Evolutionary conservation across 1,140 invertebrate genomes (phyloP), one percentile per base, ranked within the genome.

Genomic region (Patella vulgata): DNA sequence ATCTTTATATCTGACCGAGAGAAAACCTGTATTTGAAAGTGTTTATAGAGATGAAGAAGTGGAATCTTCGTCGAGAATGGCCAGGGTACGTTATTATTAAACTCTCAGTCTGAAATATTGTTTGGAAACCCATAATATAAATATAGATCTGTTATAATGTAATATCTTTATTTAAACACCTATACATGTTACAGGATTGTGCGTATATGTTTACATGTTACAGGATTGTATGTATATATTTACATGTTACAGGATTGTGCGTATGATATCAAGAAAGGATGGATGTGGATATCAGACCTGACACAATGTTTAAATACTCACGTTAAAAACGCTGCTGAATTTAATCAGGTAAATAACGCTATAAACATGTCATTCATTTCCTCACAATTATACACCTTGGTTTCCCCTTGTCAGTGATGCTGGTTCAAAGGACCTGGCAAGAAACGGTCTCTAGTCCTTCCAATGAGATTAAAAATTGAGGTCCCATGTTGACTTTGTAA

Each of bases 21-120:
- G 77, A 23, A 60, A 63, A 23, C 67, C 71, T 31, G 79, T 81
- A 4, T 81, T 81, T 63, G 74, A 78, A 11, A 78, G 77, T 48
- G 71, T 81, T 27, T 79, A 78, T 65, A 59, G 79, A 50, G 66
- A 68, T 21, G 71, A 79, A 33, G 67, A 71, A 23, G 48, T 77
- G 12, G 66, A 71, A 21, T 57, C 54, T 0, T 68, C 75, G 2
- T 51, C 73, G 8, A 19, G 70, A 17, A 76, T 81, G 60, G 77
- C 79, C 56, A 71, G 66, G 59, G 78, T 80, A 63, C 44, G 73
- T 60, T 31, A 9, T 8, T 14, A 36, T 36, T 36, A 36, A 5
- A 36, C 5, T 36, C 33, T 8, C 5, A n/a, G n/a, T 36, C 33
- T 36, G 33, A 36, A 36, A 36, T 36, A 36, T 8, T 14, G 14